These are phyloP conservation scores for Biston betularia DNA, from an alignment of 2,888 invertebrate species.

Conservation along the genomic window DNA sequence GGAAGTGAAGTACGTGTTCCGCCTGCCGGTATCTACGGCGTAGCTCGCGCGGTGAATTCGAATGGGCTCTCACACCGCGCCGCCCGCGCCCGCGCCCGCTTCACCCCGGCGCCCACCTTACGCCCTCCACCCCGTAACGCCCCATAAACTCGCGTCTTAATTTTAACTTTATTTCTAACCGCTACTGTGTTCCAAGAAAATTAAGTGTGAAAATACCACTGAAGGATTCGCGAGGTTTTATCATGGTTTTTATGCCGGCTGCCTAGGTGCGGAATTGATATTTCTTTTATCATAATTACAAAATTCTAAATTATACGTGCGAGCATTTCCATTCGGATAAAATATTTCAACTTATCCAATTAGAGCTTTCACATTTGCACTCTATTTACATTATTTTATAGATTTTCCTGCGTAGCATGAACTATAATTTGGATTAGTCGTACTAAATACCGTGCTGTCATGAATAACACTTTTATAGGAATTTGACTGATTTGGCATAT, in stretches of 20 bases:
- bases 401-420: too few species aligned
- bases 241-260: constrained; percentile 52
- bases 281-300: constrained; percentile 21
- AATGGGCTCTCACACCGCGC: constrained; percentile 73
- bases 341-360: too few species aligned
- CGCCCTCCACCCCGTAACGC: constrained; percentile 80
- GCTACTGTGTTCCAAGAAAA: constrained; percentile 81
- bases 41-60: constrained; percentile 84
- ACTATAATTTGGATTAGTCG: too few species aligned
- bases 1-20: constrained; percentile 86
- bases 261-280: constrained; percentile 38
- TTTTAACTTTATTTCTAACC: constrained; percentile 86
- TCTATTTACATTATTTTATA: too few species aligned
- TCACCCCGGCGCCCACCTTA: constrained; percentile 59
- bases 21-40: constrained; percentile 85
- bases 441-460: too few species aligned
- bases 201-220: constrained; percentile 83
- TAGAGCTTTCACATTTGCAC: too few species aligned
- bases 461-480: too few species aligned
- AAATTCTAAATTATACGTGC: neutral
- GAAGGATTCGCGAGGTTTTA: constrained; percentile 70
- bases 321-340: too few species aligned
- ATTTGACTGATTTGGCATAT: too few species aligned
- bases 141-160: constrained; percentile 86
- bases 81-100: constrained; percentile 45